These are phyloP conservation scores for Neostethus bicornis DNA, from an alignment of 2,797 vertebrate species.

Conservation along the genomic window DNA sequence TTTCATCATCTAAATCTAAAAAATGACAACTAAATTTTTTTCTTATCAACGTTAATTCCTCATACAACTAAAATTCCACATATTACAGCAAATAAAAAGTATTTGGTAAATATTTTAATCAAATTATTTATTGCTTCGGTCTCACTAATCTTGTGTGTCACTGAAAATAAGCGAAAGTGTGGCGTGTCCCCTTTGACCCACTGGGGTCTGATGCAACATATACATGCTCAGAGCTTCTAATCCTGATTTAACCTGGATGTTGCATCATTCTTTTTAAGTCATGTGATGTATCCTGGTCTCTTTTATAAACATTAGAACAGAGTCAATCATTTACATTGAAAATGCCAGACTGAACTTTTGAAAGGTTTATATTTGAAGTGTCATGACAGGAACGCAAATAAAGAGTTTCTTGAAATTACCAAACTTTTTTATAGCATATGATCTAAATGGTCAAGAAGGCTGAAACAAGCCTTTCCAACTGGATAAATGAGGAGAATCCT, in stretches of 20 bases:
- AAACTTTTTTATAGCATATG: background rate
- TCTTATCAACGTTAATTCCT: too few relatives aligned
- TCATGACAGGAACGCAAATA: background rate
- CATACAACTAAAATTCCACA: too few relatives aligned
- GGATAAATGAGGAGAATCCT: background rate
- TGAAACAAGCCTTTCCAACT: background rate
- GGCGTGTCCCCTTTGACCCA: background rate
- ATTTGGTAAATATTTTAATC: background rate
- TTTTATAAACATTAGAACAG: background rate
- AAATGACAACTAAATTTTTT: too few relatives aligned
- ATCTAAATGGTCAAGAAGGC: background rate
- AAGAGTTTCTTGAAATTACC: background rate
- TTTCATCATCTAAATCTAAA: too few relatives aligned
- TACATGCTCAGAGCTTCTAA: background rate
- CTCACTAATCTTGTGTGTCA: background rate
- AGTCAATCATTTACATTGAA: background rate
- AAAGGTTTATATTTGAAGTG: too few relatives aligned
- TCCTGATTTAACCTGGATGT: background rate
- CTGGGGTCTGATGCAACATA: background rate
- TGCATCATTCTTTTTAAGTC: background rate
- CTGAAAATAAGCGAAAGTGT: too few relatives aligned
- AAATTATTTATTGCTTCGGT: background rate
- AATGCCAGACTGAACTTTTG: background rate
- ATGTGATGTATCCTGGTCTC: background rate
- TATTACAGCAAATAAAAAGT: too few relatives aligned